Conservation (phyloP, 2,797 vertebrate genomes). For the Microcaecilia unicolor region DNA sequence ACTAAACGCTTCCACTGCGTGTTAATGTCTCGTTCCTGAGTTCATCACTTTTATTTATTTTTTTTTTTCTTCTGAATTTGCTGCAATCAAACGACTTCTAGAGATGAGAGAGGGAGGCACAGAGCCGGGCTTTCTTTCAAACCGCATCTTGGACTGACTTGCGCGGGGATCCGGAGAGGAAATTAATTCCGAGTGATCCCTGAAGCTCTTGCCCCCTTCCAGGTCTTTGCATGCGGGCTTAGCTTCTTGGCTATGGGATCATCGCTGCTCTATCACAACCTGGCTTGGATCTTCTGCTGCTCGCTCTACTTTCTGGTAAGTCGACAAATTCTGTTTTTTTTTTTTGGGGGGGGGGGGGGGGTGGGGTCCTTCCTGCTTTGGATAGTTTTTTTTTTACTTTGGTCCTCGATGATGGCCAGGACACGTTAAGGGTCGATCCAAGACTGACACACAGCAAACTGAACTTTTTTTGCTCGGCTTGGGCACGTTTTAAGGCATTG, state of each 20-base stretch:
- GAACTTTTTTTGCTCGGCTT: no score
- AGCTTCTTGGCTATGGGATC: conserved; percentile 78
- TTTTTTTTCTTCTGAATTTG: background rate
- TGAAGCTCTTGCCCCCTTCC: background rate
- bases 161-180: background rate
- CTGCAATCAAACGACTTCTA: no score
- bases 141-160: conserved; percentile 11
- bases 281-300: conserved; percentile 75
- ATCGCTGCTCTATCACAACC: conserved; percentile 61
- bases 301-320: conserved; percentile 82
- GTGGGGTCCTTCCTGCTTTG: no score
- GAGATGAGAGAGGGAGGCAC: conserved; percentile 19
- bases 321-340: no score
- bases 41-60: no score
- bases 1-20: background rate
- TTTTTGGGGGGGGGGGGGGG: no score
- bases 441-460: no score
- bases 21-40: background rate
- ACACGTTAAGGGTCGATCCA: background rate
- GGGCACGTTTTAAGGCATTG: no score
- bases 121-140: background rate
- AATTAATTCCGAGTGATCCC: conserved; percentile 9
- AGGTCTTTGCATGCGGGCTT: conserved; percentile 36
- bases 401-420: no score
- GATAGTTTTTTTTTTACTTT: no score